Conservation (phyloP, 2,797 vertebrate genomes). For the Lutjanus campechanus region DNA sequence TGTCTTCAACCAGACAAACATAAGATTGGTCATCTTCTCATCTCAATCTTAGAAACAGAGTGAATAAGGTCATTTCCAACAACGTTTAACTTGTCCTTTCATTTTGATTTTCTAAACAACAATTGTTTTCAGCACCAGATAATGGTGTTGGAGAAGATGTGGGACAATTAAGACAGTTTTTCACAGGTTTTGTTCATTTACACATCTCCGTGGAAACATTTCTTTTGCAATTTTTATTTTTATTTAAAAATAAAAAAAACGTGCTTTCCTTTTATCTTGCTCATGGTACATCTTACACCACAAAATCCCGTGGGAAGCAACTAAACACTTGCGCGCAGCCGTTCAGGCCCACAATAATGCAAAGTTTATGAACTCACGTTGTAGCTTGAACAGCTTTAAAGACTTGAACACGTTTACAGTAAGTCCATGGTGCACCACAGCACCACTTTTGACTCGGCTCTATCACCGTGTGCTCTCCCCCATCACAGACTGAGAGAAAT, state of each 20-base stretch:
- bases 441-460: background rate
- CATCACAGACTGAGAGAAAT: background rate
- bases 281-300: background rate
- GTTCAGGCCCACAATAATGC: background rate
- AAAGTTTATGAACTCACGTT: conserved; percentile 12
- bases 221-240: background rate
- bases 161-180: background rate
- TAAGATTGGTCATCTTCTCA: background rate
- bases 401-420: background rate
- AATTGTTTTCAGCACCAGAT: background rate
- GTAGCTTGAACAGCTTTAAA: conserved; percentile 14
- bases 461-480: background rate
- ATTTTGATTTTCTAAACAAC: background rate
- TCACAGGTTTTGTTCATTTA: background rate
- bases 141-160: background rate
- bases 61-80: background rate
- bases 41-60: background rate
- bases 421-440: background rate
- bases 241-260: background rate
- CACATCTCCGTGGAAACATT: background rate
- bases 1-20: background rate
- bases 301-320: background rate
- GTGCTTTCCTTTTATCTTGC: background rate
- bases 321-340: conserved; percentile 7
- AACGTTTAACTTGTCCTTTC: background rate